Evolutionary conservation across 2,888 invertebrate genomes (phyloP).

Genomic region (Himalopsyche kuldschensis): DNA sequence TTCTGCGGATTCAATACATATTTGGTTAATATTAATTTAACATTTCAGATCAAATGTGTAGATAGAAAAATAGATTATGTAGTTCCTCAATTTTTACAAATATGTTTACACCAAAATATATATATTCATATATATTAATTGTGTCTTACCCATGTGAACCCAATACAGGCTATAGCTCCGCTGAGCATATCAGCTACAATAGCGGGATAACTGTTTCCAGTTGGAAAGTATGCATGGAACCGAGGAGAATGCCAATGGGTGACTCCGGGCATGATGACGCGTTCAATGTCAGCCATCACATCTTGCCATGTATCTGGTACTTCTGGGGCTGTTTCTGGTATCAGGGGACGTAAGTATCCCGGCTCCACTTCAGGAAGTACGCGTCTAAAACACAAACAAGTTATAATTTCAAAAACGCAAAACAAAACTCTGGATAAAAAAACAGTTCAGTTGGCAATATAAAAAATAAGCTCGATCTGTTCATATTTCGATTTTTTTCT

Average conservation of each 20-base stretch:
- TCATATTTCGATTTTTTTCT: too few species aligned
- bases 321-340: slow-evolving; percentile 84
- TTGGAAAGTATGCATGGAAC: slow-evolving; percentile 95
- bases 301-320: slow-evolving; percentile 87
- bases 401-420: neutral
- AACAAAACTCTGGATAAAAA: too few species aligned
- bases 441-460: too few species aligned
- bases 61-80: too few species aligned
- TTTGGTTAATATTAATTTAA: too few species aligned
- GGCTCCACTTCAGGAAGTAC: slow-evolving; percentile 92
- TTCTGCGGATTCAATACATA: too few species aligned
- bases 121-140: neutral
- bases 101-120: neutral
- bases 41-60: too few species aligned
- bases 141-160: slow-evolving; percentile 87
- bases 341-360: slow-evolving; percentile 84
- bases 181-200: slow-evolving; percentile 95
- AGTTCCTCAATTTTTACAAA: too few species aligned
- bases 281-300: slow-evolving; percentile 90
- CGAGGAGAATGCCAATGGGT: slow-evolving; percentile 97
- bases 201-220: slow-evolving; percentile 90
- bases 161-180: slow-evolving; percentile 93
- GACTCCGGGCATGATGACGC: slow-evolving; percentile 96
- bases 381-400: slow-evolving; percentile 57
- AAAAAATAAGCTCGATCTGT: too few species aligned